These are phyloP conservation scores for Rostratula benghalensis DNA, from an alignment of 2,113 vertebrate genomes.

Conservation along the genomic window DNA sequence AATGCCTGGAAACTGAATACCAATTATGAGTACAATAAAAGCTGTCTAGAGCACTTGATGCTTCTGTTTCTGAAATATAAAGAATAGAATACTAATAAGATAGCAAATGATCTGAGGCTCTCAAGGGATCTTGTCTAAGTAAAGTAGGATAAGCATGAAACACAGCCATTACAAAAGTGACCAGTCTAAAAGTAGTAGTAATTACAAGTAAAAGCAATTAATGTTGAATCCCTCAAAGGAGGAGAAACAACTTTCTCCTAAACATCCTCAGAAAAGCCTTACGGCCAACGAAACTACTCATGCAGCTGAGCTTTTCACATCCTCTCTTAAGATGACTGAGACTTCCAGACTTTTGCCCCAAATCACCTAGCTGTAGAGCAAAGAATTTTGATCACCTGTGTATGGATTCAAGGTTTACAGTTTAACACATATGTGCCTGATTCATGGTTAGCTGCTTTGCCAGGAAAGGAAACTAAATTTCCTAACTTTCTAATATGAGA, in stretches of 20 bases:
- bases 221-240: background rate
- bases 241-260: background rate
- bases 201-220: background rate
- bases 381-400: background rate
- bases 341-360: background rate
- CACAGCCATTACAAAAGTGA: background rate
- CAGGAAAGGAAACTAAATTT: background rate
- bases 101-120: background rate
- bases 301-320: background rate
- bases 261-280: background rate
- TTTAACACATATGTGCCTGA: background rate
- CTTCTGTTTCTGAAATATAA: background rate
- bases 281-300: background rate
- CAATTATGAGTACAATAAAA: background rate
- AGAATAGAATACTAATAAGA: background rate
- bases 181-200: background rate
- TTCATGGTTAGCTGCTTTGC: background rate
- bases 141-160: background rate
- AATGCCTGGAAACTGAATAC: background rate
- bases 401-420: background rate
- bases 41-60: background rate
- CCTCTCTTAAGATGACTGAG: background rate
- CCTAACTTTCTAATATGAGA: no score
- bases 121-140: background rate
- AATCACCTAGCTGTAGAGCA: background rate